A percentile compares a stretch with the other conserved stretches of the same genome.
phyloP scores from a whole-genome alignment of 2,113 vertebrate genomes.

The Pyrgilauda ruficollis region DNA sequence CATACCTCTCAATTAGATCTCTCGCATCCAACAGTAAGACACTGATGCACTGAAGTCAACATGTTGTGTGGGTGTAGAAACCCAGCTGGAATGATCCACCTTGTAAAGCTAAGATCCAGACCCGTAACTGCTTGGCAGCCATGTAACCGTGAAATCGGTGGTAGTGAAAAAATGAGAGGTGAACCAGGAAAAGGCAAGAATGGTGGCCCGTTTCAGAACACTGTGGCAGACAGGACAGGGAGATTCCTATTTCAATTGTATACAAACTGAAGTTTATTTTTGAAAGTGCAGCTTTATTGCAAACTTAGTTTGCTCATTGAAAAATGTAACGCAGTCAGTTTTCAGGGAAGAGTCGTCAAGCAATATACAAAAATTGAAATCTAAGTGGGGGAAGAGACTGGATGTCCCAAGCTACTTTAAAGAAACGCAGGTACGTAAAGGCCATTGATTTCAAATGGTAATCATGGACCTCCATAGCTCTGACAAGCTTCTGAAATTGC shows the following conservation, averaged over 20 bases:
- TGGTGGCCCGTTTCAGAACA: slow-evolving; percentile 58
- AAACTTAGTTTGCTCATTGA: slow-evolving; percentile 67
- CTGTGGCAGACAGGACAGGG: slow-evolving; percentile 58
- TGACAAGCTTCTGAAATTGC: background rate
- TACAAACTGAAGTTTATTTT: slow-evolving; percentile 56
- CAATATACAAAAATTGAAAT: background rate
- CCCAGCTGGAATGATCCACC: background rate
- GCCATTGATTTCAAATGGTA: background rate
- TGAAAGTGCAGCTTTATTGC: slow-evolving; percentile 71
- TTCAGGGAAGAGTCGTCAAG: background rate
- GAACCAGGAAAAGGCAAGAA: slow-evolving; percentile 72
- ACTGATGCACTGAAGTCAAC: background rate
- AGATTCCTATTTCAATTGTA: slow-evolving; percentile 66
- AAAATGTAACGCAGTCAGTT: slow-evolving; percentile 39
- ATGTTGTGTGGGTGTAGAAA: background rate
- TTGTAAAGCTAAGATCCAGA: slow-evolving; percentile 42
- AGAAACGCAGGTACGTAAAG: background rate
- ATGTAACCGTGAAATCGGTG: background rate
- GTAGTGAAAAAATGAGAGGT: slow-evolving; percentile 47
- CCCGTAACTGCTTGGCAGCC: slow-evolving; percentile 9
- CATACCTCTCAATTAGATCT: background rate
- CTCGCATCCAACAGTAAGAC: background rate
- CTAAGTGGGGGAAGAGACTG: background rate
- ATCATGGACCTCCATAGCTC: background rate
- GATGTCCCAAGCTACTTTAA: background rate